Evolutionary conservation across 2,888 invertebrate genomes (phyloP).

Genomic region (Malacosoma neustria): DNA sequence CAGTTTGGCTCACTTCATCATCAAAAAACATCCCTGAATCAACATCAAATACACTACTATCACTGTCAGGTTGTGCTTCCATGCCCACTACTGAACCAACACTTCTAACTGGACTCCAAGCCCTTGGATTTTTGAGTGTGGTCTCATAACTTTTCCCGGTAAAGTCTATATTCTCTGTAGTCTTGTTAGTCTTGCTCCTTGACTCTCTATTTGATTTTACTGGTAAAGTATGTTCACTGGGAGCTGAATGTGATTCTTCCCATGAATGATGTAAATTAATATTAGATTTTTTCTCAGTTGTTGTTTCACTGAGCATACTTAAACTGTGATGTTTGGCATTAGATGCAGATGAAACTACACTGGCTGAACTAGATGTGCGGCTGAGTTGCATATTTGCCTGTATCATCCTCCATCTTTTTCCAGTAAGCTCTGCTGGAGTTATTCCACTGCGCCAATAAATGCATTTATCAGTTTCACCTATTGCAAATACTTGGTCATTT

Average conservation of each 20-base stretch:
- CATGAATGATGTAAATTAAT: conserved; percentile 76
- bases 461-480: conserved; percentile 87
- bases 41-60: conserved; percentile 86
- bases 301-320: conserved; percentile 55
- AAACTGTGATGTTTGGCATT: conserved; percentile 82
- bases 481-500: conserved; percentile 92
- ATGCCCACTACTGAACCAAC: conserved; percentile 89
- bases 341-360: conserved; percentile 77
- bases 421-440: conserved; percentile 83
- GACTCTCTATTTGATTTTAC: conserved; percentile 60
- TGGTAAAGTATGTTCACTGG: conserved; percentile 80
- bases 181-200: conserved; percentile 41
- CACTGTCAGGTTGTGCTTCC: conserved; percentile 90
- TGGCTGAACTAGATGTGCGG: conserved; percentile 86
- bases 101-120: conserved; percentile 92
- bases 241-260: conserved; percentile 85
- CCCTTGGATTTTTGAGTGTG: conserved; percentile 85
- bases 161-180: conserved; percentile 66
- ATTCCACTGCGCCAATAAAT: conserved; percentile 88
- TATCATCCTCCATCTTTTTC: conserved; percentile 89
- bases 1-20: conserved; percentile 82
- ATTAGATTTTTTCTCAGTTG: conserved; percentile 58
- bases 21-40: conserved; percentile 88
- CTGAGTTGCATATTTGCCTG: conserved; percentile 89
- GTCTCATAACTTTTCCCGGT: conserved; percentile 81